Conservation (phyloP, 2,797 vertebrate genomes). For the Strix occidentalis region DNA sequence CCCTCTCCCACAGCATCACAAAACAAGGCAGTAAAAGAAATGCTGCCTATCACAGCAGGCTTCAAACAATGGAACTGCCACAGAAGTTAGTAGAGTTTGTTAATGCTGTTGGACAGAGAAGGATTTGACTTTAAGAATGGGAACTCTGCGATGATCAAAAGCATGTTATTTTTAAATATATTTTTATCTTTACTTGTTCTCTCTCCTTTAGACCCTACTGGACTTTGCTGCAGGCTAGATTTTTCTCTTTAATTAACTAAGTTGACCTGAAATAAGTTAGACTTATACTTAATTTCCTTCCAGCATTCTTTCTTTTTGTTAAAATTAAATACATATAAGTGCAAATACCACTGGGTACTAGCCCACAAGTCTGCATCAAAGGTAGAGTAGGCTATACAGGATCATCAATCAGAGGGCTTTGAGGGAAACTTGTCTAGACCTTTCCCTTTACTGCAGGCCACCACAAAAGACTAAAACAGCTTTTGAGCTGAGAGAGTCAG, state of each 20-base stretch:
- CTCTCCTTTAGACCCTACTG: neutral
- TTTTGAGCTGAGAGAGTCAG: neutral
- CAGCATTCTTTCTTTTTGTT: neutral
- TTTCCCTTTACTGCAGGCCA: neutral
- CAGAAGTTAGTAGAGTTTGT: neutral
- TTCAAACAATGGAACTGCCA: neutral
- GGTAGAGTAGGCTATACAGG: neutral
- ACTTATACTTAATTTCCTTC: neutral
- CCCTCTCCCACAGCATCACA: accelerated
- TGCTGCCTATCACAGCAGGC: accelerated
- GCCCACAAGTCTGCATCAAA: neutral
- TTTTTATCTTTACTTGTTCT: neutral
- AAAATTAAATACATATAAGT: neutral
- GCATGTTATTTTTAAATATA: neutral
- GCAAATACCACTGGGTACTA: neutral
- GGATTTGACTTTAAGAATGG: neutral
- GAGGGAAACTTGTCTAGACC: neutral
- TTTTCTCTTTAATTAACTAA: slow-evolving; percentile 43
- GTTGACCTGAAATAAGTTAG: neutral
- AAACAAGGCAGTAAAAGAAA: neutral
- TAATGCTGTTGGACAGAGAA: neutral
- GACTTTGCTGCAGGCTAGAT: neutral
- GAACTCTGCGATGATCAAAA: neutral
- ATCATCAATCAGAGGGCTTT: neutral
- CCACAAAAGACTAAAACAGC: neutral